Evolutionary conservation across 2,888 invertebrate species (phyloP), one percentile per base, ranked within the genome.

Genomic region (Lobophora halterata): DNA sequence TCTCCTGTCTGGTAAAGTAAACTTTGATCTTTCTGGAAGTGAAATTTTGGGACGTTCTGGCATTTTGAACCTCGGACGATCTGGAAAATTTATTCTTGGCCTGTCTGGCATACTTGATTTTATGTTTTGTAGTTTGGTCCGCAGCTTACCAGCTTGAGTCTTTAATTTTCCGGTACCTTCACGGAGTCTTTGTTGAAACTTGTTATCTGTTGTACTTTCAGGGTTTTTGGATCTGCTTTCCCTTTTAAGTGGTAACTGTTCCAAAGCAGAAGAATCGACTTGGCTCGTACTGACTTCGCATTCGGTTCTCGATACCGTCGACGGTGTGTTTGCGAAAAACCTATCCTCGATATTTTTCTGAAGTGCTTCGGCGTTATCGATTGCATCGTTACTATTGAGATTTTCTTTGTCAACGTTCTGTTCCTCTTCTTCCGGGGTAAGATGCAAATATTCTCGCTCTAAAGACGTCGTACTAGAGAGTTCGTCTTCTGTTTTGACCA

Each of bases 61-160:
- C 61, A 82, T 65, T 62, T 74, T 80, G 17, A 81, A 75, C 59
- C 76, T 82, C 1, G 91, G 81, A 30, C 89, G 76, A 12, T 90
- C 89, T 6, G 92, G 90, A 49, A 91, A 69, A 45, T 80, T 88
- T 23, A 90, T 87, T 61, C 90, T 89, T 2, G 91, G 88, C 50
- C 81, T 82, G 12, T 90, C 90, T 25, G 90, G 79, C 69, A 81
- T 75, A 24, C 90, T 89, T 52, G 90, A 86, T 64, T 91, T 90
- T 3, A 91, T 89, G 45, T 81, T 89, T 60, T 91, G 90, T 37
- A 93, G 65, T 65, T 92, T 92, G 0, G 90, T 90, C 68, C 91
- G 92, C 13, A 95, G 70, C 73, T 92, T 93, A 13, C 91, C 93
- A 7, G 94, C 93, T 68, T 94, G 93, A 19, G 82, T 89, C 55